Conservation (phyloP, 2,797 vertebrate genomes). For the Tolypeutes matacus region DNA sequence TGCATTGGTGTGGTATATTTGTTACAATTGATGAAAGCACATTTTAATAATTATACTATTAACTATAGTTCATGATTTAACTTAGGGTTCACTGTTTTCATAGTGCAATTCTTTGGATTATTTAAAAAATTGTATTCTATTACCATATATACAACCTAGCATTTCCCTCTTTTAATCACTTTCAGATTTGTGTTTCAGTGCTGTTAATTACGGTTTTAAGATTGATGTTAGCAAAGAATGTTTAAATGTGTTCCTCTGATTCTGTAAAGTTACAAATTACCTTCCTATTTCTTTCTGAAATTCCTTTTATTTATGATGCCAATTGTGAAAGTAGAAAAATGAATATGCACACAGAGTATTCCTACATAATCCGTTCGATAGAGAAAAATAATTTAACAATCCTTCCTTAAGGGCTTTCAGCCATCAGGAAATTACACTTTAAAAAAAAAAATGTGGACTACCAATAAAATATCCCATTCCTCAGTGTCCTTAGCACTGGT, state of each 20-base stretch:
- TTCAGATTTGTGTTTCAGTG: no score
- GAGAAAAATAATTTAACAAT: conserved; percentile 37
- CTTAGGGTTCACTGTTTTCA: no score
- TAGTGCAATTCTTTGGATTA: no score
- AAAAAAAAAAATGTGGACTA: not conserved
- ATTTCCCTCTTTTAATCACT: no score
- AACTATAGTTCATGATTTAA: no score
- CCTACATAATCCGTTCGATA: not conserved
- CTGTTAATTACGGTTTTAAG: not conserved
- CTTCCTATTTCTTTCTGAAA: not conserved
- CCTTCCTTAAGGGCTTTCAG: not conserved
- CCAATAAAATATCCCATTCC: not conserved
- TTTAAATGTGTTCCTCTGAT: not conserved
- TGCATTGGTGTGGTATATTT: no score
- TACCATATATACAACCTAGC: no score
- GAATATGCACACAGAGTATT: not conserved
- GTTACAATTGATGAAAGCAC: no score
- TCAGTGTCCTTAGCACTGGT: not conserved
- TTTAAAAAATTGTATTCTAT: no score
- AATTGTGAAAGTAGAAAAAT: conserved; percentile 6
- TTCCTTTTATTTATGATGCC: conserved; percentile 35
- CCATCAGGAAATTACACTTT: not conserved
- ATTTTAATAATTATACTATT: no score
- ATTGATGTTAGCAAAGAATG: not conserved
- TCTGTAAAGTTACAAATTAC: not conserved